These are phyloP conservation scores for Ceraclea dissimilis DNA, from an alignment of 2,888 invertebrate genomes.

Conservation along the genomic window DNA sequence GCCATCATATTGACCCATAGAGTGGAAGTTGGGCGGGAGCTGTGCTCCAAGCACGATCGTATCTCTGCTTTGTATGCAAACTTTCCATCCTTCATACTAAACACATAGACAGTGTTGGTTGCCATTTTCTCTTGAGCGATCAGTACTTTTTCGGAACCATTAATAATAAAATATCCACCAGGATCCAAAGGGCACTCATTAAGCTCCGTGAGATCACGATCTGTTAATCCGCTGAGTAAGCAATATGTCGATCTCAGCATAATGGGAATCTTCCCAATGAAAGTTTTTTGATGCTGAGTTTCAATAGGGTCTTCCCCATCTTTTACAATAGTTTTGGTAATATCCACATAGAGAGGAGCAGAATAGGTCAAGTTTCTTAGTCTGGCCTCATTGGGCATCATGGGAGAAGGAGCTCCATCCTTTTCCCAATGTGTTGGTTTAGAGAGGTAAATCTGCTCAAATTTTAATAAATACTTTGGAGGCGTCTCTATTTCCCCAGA, in stretches of 20 bases:
- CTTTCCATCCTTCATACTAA: constrained; percentile 99
- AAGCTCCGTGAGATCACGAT: constrained; percentile 98
- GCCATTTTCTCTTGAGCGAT: constrained; percentile 99
- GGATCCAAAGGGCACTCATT: constrained; percentile 99
- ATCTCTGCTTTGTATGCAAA: constrained; percentile 99
- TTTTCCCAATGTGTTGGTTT: constrained; percentile 99
- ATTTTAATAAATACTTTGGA: constrained; percentile 88
- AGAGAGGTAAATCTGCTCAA: constrained; percentile 97
- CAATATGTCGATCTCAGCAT: constrained; percentile 99
- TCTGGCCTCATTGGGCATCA: constrained; percentile 99
- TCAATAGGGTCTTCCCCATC: constrained; percentile 86
- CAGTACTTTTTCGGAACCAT: constrained; percentile 96
- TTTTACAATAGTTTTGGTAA: constrained; percentile 90
- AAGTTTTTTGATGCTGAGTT: constrained; percentile 67
- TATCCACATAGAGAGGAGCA: constrained; percentile 97
- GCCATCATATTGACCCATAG: constrained; percentile 99
- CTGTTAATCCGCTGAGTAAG: constrained; percentile 84
- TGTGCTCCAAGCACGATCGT: constrained; percentile 63
- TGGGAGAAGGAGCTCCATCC: constrained; percentile 97
- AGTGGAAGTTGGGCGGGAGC: constrained; percentile 93
- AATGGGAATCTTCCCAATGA: constrained; percentile 93
- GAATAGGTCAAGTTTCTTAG: constrained; percentile 96
- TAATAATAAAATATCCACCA: constrained; percentile 99
- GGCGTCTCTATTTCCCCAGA: constrained; percentile 88
- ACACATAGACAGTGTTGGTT: constrained; percentile 99